These are phyloP conservation scores for Pelecanoides urinatrix DNA, from an alignment of 2,113 vertebrate genomes.

Conservation along the genomic window DNA sequence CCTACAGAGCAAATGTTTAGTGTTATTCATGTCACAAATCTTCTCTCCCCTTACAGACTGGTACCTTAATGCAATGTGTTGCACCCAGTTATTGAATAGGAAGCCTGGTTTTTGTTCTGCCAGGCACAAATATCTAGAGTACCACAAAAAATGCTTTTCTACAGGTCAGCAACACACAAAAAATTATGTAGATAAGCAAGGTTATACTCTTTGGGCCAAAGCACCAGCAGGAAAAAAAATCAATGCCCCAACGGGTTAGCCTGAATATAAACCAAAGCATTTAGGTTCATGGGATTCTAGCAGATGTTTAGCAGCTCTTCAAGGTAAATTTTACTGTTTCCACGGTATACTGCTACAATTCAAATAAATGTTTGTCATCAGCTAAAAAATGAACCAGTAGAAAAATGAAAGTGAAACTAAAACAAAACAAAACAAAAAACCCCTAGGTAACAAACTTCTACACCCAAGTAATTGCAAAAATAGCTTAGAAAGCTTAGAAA, in stretches of 20 bases:
- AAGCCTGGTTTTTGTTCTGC: neutral
- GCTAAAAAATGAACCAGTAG: neutral
- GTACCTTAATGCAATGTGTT: accelerated
- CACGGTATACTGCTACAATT: neutral
- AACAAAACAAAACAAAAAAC: neutral
- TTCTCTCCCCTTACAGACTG: neutral
- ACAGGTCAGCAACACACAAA: neutral
- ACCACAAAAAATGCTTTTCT: neutral
- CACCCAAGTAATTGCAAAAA: neutral
- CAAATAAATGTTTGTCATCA: neutral
- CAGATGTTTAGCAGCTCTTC: neutral
- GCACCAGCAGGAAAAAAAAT: neutral
- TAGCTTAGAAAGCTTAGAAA: neutral
- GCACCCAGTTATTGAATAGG: accelerated
- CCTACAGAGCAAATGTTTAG: neutral
- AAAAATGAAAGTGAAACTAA: neutral
- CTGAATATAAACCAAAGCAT: neutral
- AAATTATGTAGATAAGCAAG: neutral
- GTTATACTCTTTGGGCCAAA: neutral
- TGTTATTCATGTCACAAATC: neutral
- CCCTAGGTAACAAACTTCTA: neutral
- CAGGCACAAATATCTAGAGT: neutral
- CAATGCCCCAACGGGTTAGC: neutral
- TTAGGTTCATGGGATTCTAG: neutral
- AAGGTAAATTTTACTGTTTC: neutral